Evolutionary conservation across 1,140 invertebrate genomes (phyloP).

Genomic region (Calliopsis andreniformis): DNA sequence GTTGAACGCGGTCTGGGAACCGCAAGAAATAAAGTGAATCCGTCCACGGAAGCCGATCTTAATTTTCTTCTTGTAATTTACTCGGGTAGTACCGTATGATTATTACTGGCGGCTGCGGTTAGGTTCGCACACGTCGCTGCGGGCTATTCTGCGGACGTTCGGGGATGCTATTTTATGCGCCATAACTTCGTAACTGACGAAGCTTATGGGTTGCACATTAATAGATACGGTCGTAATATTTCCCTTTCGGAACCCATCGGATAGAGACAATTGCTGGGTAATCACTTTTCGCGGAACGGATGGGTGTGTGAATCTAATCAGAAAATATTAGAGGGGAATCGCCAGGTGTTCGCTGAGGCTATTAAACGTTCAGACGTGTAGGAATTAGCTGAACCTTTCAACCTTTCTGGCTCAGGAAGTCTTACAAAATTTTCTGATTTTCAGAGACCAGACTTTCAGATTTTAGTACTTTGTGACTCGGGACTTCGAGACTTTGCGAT

Average conservation of each 20-base stretch:
- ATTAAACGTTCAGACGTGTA: no score
- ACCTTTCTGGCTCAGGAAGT: no score
- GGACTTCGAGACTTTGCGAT: no score
- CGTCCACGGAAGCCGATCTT: neutral
- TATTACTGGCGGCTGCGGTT: neutral
- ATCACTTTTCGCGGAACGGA: neutral
- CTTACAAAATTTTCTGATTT: no score
- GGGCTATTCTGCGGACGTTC: neutral
- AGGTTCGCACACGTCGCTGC: no score
- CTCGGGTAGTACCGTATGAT: neutral
- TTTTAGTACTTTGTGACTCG: no score
- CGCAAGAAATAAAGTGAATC: slow-evolving; percentile 18
- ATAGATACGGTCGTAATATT: neutral
- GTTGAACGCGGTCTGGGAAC: neutral
- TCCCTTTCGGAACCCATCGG: neutral
- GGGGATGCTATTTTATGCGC: neutral
- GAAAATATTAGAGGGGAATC: neutral
- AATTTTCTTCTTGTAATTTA: slow-evolving; percentile 18
- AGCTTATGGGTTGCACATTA: neutral
- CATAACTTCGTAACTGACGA: neutral
- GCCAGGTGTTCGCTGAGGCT: no score
- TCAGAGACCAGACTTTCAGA: no score
- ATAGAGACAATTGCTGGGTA: neutral
- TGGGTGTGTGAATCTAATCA: neutral
- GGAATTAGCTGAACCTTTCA: no score